Evolutionary conservation across 2,797 vertebrate species (phyloP).

Genomic region (Brachyalestes nurse): DNA sequence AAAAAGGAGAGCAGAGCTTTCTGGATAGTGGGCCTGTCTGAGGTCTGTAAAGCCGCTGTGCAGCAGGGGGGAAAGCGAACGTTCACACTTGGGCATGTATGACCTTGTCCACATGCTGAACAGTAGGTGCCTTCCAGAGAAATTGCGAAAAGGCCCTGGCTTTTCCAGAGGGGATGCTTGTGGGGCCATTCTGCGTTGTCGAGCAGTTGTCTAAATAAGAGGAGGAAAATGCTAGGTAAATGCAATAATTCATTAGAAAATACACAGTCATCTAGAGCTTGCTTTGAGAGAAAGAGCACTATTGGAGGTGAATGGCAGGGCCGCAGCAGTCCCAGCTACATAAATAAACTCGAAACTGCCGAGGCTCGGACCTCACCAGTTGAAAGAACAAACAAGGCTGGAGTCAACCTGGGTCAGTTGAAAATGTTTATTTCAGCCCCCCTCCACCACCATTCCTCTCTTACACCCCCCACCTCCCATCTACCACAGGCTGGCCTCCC

Average conservation of each 20-base stretch:
- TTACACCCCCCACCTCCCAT: conserved; percentile 51
- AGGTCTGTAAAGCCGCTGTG: conserved; percentile 72
- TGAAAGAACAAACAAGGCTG: conserved; percentile 86
- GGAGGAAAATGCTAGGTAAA: conserved; percentile 72
- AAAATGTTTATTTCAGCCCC: conserved; percentile 83
- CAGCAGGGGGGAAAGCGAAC: conserved; percentile 46
- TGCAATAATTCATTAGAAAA: conserved; percentile 82
- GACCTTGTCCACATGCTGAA: conserved; percentile 53
- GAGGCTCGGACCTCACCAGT: conserved; percentile 84
- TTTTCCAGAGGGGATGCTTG: conserved; percentile 59
- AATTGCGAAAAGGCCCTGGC: conserved; percentile 36
- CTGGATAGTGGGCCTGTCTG: conserved; percentile 68
- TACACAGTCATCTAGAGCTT: conserved; percentile 73
- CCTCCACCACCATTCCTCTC: conserved; percentile 51
- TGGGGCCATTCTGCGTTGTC: conserved; percentile 69
- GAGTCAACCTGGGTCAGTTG: conserved; percentile 85
- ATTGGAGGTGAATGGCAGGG: conserved; percentile 81
- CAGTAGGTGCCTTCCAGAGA: conserved; percentile 39
- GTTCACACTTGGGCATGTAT: conserved; percentile 59
- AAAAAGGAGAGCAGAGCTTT: conserved; percentile 64
- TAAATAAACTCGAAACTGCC: conserved; percentile 85
- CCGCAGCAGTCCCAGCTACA: conserved; percentile 80
- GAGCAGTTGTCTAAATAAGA: conserved; percentile 78
- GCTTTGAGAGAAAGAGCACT: conserved; percentile 78
- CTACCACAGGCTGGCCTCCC: conserved; percentile 43